Percentiles rank a stretch among this genome's conserved stretches.
Evolutionary conservation across 92 coral and sea anemone genomes (phyloP).

Genomic region (Ricordea florida): DNA sequence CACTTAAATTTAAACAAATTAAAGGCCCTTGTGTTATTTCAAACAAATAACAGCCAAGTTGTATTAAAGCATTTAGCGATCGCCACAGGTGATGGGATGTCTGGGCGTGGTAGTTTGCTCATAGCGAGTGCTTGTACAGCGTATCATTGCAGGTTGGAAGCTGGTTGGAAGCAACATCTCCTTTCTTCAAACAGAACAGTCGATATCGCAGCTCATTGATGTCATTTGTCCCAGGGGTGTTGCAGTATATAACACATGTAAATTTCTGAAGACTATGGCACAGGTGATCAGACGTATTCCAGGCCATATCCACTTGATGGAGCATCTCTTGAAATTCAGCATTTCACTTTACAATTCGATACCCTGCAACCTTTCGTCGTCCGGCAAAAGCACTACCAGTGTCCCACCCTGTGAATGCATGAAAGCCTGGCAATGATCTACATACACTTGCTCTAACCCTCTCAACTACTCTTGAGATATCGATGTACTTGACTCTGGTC

Average conservation of each 20-base stretch:
- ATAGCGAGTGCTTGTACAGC: slow-evolving; percentile 9
- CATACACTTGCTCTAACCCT: slow-evolving; percentile 26
- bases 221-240: slow-evolving; percentile 9
- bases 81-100: no score
- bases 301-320: slow-evolving; percentile 21
- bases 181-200: slow-evolving; percentile 44
- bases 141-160: slow-evolving; percentile 53
- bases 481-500: slow-evolving; percentile 38
- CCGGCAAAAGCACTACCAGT: slow-evolving; percentile 62
- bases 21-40: background rate
- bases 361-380: slow-evolving; percentile 33
- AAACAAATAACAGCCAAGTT: background rate
- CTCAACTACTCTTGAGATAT: slow-evolving; percentile 2
- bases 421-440: slow-evolving; percentile 32
- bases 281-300: slow-evolving; percentile 31
- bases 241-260: slow-evolving; percentile 38
- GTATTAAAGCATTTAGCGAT: background rate
- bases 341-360: background rate
- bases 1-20: background rate
- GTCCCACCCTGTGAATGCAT: slow-evolving; percentile 59
- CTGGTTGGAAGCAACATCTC: slow-evolving; percentile 58
- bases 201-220: slow-evolving; percentile 49
- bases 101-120: slow-evolving; percentile 36
- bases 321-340: slow-evolving; percentile 18
- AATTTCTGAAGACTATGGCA: slow-evolving; percentile 30